Conservation (phyloP, 1,140 invertebrate species). For the Eriosoma lanigerum region DNA sequence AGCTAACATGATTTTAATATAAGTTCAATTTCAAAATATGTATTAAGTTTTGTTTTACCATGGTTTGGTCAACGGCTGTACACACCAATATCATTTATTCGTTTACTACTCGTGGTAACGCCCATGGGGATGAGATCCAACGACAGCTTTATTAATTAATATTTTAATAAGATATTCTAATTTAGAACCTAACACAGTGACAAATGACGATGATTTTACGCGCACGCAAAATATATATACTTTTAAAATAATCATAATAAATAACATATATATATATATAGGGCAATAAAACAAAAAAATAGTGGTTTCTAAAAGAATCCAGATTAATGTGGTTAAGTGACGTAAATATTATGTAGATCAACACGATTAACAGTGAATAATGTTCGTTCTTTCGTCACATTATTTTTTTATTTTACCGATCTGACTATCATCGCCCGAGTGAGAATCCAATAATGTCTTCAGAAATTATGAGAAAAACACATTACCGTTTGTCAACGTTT, state of each 20-base stretch:
- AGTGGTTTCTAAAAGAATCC: background rate
- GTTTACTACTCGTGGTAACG: background rate
- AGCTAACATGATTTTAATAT: no score
- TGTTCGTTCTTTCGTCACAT: background rate
- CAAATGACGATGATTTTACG: no score
- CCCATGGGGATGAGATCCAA: no score
- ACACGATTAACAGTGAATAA: constrained; percentile 31
- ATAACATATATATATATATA: background rate
- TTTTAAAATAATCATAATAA: no score
- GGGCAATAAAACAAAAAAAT: background rate
- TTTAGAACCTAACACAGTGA: no score
- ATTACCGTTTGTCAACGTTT: constrained; percentile 12
- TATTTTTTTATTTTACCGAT: constrained; percentile 4
- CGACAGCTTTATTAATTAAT: no score
- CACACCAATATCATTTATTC: background rate
- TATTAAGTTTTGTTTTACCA: no score
- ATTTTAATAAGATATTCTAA: no score
- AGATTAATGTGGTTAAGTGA: constrained; percentile 5
- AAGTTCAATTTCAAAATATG: no score
- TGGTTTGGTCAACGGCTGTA: no score
- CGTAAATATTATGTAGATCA: constrained; percentile 14
- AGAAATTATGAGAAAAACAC: constrained; percentile 9
- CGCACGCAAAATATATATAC: no score
- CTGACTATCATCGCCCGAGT: background rate
- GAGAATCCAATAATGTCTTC: constrained; percentile 13